Evolutionary conservation across 1,140 invertebrate species (phyloP), one percentile per base, ranked within the genome.

Genomic region (Lethocerus indicus): DNA sequence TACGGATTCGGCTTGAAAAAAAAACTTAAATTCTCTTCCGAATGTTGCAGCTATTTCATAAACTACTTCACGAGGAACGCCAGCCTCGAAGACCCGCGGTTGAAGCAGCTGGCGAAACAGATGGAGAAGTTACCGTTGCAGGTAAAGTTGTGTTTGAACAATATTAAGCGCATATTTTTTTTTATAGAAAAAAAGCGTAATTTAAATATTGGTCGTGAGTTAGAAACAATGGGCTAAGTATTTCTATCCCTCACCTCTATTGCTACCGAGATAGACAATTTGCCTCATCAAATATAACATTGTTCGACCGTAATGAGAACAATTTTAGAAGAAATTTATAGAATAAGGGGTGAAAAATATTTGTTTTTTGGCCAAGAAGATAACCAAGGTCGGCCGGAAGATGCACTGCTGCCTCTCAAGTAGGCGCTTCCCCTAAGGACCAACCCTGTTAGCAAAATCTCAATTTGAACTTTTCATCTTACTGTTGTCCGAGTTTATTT

Each of bases 41-140:
- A 32, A 36, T 49, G 16, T 54, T 50, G 47, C 49, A 58, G 57
- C 12, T 58, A 58, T 44, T 58, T 51, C 36, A 49, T 57, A 12
- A 58, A 58, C 47, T 55, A 57, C 39, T 54, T 58, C 28, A 58
- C 55, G 12, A 55, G 53, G 32, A 50, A 57, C 44, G 51, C 52
- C n/a, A 50, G 45, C 16, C 36, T 57, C 16, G 57, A 58, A 16
- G 57, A 58, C 51, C 57, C 57, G 12, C 35, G 57, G 44, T 42
- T 54, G 5, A 55, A 47, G 46, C 39, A 25, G 20, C 25, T 26
- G 45, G 12, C 45, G 26, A 25, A 49, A 26, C 46, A 54, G 35
- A 41, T 24, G 21, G 3, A 46, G 23, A n/a, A n/a, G n/a, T n/a
- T n/a, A n/a, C n/a, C n/a, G n/a, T n/a, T n/a, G n/a, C n/a, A n/a